Evolutionary conservation across 2,888 invertebrate species (phyloP).

Genomic region (Hirudinaria manillensis): DNA sequence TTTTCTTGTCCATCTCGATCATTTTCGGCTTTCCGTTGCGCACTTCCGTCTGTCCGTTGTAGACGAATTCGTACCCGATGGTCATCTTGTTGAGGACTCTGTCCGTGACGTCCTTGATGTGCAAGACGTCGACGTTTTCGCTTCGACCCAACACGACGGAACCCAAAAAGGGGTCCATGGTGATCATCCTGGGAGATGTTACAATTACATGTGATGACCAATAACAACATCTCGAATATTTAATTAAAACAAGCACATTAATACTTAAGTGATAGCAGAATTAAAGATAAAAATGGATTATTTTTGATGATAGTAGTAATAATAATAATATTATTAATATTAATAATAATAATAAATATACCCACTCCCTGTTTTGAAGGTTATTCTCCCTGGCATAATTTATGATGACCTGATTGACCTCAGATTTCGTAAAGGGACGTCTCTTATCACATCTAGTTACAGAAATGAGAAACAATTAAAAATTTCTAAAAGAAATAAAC

Average conservation of each 20-base stretch:
- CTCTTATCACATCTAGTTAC: slow-evolving; percentile 57
- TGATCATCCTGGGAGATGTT: slow-evolving; percentile 49
- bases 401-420: slow-evolving; percentile 65
- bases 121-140: slow-evolving; percentile 54
- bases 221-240: background rate
- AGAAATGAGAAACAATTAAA: too few species aligned
- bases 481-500: too few species aligned
- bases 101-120: slow-evolving; percentile 69
- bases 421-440: slow-evolving; percentile 61
- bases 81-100: slow-evolving; percentile 67
- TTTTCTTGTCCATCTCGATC: slow-evolving; percentile 70
- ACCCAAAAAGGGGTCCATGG: slow-evolving; percentile 58
- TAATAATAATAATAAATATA: slow-evolving; percentile 16
- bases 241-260: too few species aligned
- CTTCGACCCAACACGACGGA: slow-evolving; percentile 55
- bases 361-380: slow-evolving; percentile 53
- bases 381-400: slow-evolving; percentile 67
- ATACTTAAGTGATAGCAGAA: too few species aligned
- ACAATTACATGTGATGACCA: background rate
- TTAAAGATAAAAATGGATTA: too few species aligned
- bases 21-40: slow-evolving; percentile 70
- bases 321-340: too few species aligned
- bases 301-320: too few species aligned
- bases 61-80: slow-evolving; percentile 63
- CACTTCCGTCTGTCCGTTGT: slow-evolving; percentile 56